phyloP scores from a whole-genome alignment of 2,888 invertebrate species.

The Mythimna vitellina region DNA sequence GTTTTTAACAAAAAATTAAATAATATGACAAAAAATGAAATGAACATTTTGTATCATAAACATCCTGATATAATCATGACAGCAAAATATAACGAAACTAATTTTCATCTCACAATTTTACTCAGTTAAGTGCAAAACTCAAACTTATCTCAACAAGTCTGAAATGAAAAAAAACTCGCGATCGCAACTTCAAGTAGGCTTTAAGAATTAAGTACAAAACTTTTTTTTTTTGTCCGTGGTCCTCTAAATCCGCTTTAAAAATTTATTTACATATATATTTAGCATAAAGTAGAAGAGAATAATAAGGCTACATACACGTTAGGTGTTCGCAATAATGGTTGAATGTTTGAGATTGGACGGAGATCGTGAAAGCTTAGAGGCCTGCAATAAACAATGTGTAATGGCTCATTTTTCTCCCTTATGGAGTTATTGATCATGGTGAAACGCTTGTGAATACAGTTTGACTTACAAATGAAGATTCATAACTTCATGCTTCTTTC shows the following conservation, averaged over 20 bases:
- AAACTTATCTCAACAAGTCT: constrained; percentile 47
- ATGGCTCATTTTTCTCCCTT: constrained; percentile 54
- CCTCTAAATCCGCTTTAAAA: constrained; percentile 77
- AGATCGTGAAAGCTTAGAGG: constrained; percentile 49
- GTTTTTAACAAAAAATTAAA: constrained; percentile 18
- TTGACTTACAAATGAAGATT: constrained; percentile 47
- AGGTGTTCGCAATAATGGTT: constrained; percentile 28
- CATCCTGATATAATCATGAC: background rate
- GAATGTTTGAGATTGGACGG: constrained; percentile 49
- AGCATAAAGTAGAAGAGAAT: constrained; percentile 62
- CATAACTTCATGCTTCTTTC: constrained; percentile 6
- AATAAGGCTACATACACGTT: constrained; percentile 37
- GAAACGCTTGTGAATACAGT: constrained; percentile 38
- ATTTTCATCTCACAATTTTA: constrained; percentile 29
- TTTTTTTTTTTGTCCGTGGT: constrained; percentile 77
- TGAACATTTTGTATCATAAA: background rate
- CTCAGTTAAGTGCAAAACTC: constrained; percentile 49
- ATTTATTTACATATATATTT: constrained; percentile 73
- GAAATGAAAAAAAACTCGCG: constrained; percentile 33
- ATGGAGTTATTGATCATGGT: constrained; percentile 30
- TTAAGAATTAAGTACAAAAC: constrained; percentile 72
- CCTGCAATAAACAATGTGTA: constrained; percentile 43
- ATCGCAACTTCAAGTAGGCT: constrained; percentile 52
- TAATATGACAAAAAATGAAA: constrained; percentile 3
- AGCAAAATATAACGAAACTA: constrained; percentile 19